These are phyloP conservation scores for Leptinotarsa undecemlineata DNA, from an alignment of 1,140 invertebrate genomes.

Conservation along the genomic window DNA sequence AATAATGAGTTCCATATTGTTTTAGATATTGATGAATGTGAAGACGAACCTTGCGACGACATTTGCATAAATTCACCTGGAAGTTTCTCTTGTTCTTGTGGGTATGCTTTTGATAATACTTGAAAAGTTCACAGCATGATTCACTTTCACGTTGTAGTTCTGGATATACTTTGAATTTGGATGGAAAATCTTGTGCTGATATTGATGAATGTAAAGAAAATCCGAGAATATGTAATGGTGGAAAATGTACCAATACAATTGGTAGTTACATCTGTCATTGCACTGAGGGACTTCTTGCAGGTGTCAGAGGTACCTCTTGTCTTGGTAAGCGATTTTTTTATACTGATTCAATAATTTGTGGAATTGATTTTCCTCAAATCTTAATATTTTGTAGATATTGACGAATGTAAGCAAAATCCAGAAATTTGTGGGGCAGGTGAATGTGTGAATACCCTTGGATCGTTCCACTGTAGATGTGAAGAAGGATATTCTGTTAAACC, in stretches of 20 bases:
- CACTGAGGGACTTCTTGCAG: conserved; percentile 71
- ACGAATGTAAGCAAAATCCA: conserved; percentile 74
- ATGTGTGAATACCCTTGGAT: conserved; percentile 79
- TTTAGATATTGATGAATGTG: conserved; percentile 81
- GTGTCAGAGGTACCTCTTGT: conserved; percentile 70
- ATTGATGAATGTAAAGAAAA: conserved; percentile 81
- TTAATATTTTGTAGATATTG: conserved; percentile 60
- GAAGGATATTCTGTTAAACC: conserved; percentile 83
- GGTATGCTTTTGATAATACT: conserved; percentile 46
- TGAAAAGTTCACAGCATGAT: background rate
- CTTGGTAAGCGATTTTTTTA: conserved; percentile 47
- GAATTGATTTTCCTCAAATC: background rate
- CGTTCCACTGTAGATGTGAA: conserved; percentile 77
- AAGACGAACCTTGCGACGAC: conserved; percentile 66
- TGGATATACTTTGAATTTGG: conserved; percentile 64
- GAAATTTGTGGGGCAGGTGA: conserved; percentile 71
- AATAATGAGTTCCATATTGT: conserved; percentile 28
- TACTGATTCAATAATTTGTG: background rate
- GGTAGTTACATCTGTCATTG: conserved; percentile 81
- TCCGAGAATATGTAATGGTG: conserved; percentile 80
- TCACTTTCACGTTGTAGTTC: conserved; percentile 39
- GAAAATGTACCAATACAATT: conserved; percentile 77
- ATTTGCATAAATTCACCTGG: conserved; percentile 73
- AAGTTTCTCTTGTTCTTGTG: conserved; percentile 61
- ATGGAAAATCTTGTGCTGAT: conserved; percentile 66